Evolutionary conservation across 1,140 invertebrate genomes (phyloP).

Genomic region (Drosophila hydei): DNA sequence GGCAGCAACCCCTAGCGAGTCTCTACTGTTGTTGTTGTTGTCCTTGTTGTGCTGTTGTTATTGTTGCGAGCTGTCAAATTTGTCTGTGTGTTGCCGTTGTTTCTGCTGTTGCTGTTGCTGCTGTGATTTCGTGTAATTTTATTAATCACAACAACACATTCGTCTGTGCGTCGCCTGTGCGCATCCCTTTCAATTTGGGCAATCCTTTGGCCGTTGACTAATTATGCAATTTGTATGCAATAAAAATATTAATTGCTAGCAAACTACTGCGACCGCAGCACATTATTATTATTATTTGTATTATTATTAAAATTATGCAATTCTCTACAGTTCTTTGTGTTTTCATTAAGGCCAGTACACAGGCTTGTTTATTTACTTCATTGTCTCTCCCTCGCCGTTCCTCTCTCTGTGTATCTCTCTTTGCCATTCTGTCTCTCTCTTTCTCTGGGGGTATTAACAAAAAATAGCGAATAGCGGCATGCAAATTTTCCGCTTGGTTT

Average conservation of each 20-base stretch:
- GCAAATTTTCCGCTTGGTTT: conserved; percentile 73
- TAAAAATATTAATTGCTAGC: conserved; percentile 72
- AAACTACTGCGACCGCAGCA: conserved; percentile 21
- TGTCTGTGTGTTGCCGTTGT: conserved; percentile 48
- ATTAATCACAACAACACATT: conserved; percentile 82
- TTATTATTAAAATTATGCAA: conserved; percentile 39
- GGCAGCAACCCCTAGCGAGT: conserved; percentile 47
- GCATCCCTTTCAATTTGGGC: conserved; percentile 41
- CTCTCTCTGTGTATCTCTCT: conserved; percentile 3
- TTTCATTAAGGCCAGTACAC: conserved; percentile 49
- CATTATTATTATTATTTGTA: conserved; percentile 16
- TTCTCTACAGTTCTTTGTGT: conserved; percentile 24
- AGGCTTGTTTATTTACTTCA: conserved; percentile 67
- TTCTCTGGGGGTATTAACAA: not conserved
- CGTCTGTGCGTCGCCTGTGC: conserved; percentile 36
- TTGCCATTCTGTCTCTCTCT: not conserved
- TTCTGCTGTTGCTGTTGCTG: conserved; percentile 13
- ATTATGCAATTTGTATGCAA: conserved; percentile 80
- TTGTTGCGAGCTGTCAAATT: conserved; percentile 77
- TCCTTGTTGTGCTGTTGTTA: conserved; percentile 50
- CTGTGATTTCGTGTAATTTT: conserved; percentile 75
- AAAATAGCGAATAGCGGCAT: conserved; percentile 29
- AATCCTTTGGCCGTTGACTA: conserved; percentile 62
- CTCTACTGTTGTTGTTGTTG: conserved; percentile 36
- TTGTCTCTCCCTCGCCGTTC: conserved; percentile 14